phyloP scores from a whole-genome alignment of 2,113 vertebrate species.

The Hylia prasina region DNA sequence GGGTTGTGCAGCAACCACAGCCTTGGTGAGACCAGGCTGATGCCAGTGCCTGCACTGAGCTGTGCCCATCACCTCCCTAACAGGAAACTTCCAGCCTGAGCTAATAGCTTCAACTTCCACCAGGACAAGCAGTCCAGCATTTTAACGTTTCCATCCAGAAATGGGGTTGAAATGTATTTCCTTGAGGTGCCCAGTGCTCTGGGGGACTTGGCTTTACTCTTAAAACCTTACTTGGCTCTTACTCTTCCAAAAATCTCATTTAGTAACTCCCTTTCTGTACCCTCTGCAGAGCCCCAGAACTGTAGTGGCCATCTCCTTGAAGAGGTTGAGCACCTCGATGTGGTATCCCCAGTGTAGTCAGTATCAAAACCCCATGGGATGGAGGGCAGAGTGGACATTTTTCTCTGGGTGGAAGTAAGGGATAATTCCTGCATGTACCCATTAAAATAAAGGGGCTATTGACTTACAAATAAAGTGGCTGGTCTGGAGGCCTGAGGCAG shows the following conservation, averaged over 20 bases:
- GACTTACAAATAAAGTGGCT: neutral
- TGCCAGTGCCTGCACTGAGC: neutral
- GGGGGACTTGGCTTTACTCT: neutral
- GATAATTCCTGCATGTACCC: neutral
- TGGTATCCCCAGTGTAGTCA: neutral
- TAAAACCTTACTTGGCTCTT: neutral
- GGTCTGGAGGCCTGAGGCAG: neutral
- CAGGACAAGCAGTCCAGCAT: neutral
- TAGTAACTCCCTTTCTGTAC: neutral
- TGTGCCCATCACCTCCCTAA: neutral
- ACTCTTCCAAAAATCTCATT: neutral
- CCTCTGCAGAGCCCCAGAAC: neutral
- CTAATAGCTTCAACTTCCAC: neutral
- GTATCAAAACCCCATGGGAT: neutral
- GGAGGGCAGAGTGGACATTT: neutral
- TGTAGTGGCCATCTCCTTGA: neutral
- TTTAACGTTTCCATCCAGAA: neutral
- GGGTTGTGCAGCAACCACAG: neutral
- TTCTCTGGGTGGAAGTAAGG: neutral
- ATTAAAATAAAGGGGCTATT: neutral
- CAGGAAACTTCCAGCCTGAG: neutral
- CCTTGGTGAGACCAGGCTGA: neutral
- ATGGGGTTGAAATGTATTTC: neutral
- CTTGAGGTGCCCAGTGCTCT: neutral
- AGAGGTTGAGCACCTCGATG: accelerated